phyloP scores from a whole-genome alignment of 2,888 invertebrate genomes.

The Hofmannophila pseudospretella region DNA sequence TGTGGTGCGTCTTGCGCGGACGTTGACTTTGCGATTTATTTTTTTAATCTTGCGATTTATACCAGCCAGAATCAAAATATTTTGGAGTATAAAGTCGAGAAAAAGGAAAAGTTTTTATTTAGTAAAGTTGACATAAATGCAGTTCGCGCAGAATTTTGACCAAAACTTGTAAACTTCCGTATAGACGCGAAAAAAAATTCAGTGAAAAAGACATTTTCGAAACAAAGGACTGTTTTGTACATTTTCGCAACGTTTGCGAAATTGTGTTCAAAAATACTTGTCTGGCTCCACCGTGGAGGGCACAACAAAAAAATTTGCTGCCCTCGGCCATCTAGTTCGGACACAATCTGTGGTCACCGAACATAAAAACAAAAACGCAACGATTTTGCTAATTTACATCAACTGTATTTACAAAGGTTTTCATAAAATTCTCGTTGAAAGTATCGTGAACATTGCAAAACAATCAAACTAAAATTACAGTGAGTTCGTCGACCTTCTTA shows the following conservation, averaged over 20 bases:
- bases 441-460: slow-evolving; percentile 50
- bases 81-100: slow-evolving; percentile 71
- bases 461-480: slow-evolving; percentile 58
- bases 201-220: slow-evolving; percentile 65
- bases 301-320: slow-evolving; percentile 43
- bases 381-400: slow-evolving; percentile 55
- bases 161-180: slow-evolving; percentile 71
- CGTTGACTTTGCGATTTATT: slow-evolving; percentile 71
- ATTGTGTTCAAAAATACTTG: slow-evolving; percentile 73
- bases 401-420: slow-evolving; percentile 50
- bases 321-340: slow-evolving; percentile 70
- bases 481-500: slow-evolving; percentile 56
- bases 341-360: slow-evolving; percentile 67
- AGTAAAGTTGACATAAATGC: slow-evolving; percentile 53
- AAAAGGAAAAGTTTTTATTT: slow-evolving; percentile 56
- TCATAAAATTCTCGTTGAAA: slow-evolving; percentile 61
- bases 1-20: slow-evolving; percentile 78
- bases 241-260: slow-evolving; percentile 75
- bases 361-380: slow-evolving; percentile 69
- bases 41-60: slow-evolving; percentile 67
- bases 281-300: slow-evolving; percentile 54
- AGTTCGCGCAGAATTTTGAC: slow-evolving; percentile 74
- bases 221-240: slow-evolving; percentile 78
- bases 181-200: slow-evolving; percentile 73
- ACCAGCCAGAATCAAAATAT: slow-evolving; percentile 62